Evolutionary conservation across 2,888 invertebrate species (phyloP), one percentile per base, ranked within the genome.

Genomic region (Melitaea athalia): DNA sequence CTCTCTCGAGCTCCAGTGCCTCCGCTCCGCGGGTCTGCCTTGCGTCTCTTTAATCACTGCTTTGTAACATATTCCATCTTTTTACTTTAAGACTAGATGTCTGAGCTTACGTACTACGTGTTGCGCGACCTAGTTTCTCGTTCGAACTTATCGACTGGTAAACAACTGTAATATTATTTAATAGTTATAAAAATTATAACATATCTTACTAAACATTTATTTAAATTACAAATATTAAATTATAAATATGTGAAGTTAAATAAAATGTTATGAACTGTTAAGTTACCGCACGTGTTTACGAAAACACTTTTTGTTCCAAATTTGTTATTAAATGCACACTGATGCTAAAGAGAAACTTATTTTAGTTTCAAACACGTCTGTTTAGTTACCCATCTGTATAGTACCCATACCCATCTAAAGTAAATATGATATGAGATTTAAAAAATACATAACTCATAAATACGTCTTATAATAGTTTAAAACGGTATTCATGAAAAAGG

Each of bases 51-150:
- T 57, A 57, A 42, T 57, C n/a, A 33, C 14, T 38, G n/a, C 17
- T 38, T 7, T 17, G 60, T 66, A 47, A 61, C 5, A 42, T 8
- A 3, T 33, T 17, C 17, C 24, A 12, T 10, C 6, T 50, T 62
- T 43, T 31, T 33, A 42, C 59, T 49, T 52, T 15, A 11, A 47
- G 38, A 52, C 15, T 59, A 52, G 31, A 67, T 59, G 33, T 59
- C 38, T 59, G 49, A 63, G 15, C 57, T 73, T 68, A 45, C 24
- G 38, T 69, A 70, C 67, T 63, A 69, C 72, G 74, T 72, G 75
- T 72, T 72, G 75, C 74, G 64, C 70, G 74, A 73, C 67, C 73
- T 62, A 69, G 59, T 68, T 72, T 64, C 69, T 24, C 52, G 60
- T 49, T 55, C 31, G 59, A 65, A 57, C 24, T 66, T 67, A 64